Conservation (phyloP, 2,797 vertebrate species). For the Neosilurus hyrtlii region DNA sequence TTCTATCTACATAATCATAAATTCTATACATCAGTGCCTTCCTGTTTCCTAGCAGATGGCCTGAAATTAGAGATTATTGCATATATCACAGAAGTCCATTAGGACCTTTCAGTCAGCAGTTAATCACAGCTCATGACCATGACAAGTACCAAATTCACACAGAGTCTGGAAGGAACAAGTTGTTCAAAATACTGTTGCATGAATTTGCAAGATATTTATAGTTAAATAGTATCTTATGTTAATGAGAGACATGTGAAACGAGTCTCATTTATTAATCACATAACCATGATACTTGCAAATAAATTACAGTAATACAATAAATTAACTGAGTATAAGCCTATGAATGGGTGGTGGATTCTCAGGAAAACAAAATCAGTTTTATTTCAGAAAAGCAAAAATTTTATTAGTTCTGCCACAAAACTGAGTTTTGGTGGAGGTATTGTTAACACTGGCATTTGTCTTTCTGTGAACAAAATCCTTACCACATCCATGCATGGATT, state of each 20-base stretch:
- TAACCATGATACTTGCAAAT: neutral
- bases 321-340: neutral
- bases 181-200: neutral
- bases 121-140: neutral
- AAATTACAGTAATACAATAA: neutral
- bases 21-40: slow-evolving; percentile 17
- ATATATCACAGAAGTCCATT: slow-evolving; percentile 6
- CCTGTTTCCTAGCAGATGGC: slow-evolving; percentile 29
- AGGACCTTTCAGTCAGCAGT: neutral
- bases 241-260: neutral
- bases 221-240: neutral
- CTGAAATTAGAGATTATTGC: slow-evolving; percentile 17
- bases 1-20: slow-evolving; percentile 16
- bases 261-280: neutral
- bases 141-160: neutral
- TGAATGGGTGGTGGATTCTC: neutral
- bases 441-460: too few relatives aligned
- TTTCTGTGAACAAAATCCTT: too few relatives aligned
- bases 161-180: neutral
- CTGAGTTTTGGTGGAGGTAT: too few relatives aligned
- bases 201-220: neutral
- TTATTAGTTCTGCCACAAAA: too few relatives aligned
- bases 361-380: neutral
- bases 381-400: too few relatives aligned
- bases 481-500: too few relatives aligned